Conservation (phyloP, 92 coral and sea anemone genomes). For the Epizoanthus fatuus region DNA sequence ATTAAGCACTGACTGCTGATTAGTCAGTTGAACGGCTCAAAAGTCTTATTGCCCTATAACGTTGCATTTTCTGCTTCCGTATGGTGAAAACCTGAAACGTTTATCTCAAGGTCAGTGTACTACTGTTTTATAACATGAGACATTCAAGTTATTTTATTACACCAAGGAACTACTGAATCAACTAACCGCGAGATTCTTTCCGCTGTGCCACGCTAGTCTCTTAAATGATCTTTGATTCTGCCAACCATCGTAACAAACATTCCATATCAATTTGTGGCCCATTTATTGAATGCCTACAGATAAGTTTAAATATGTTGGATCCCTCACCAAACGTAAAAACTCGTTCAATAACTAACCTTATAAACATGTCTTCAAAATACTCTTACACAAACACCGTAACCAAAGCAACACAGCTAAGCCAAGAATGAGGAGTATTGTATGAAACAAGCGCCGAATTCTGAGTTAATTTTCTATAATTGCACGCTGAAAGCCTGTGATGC, state of each 20-base stretch:
- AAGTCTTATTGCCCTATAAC: too few species aligned
- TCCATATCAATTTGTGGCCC: not conserved
- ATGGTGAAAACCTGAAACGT: too few species aligned
- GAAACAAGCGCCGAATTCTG: not conserved
- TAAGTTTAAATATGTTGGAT: not conserved
- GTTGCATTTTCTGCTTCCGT: too few species aligned
- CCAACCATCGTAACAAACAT: not conserved
- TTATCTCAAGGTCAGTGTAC: too few species aligned
- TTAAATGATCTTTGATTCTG: not conserved
- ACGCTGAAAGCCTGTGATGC: slow-evolving; percentile 19
- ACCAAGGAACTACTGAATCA: too few species aligned
- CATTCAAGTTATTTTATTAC: too few species aligned
- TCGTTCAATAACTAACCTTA: not conserved
- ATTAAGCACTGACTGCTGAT: too few species aligned
- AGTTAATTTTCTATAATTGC: slow-evolving; percentile 3
- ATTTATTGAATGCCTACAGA: too few species aligned
- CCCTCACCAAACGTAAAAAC: slow-evolving; percentile 1
- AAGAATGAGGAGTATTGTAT: not conserved
- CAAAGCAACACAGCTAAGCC: slow-evolving; percentile 30
- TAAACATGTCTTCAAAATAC: not conserved
- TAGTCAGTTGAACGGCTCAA: too few species aligned
- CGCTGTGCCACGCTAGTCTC: not conserved
- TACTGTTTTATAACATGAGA: too few species aligned
- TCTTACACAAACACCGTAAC: not conserved
- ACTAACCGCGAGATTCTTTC: not conserved